These are phyloP conservation scores for Myathropa florea DNA, from an alignment of 2,888 invertebrate species.

Conservation along the genomic window DNA sequence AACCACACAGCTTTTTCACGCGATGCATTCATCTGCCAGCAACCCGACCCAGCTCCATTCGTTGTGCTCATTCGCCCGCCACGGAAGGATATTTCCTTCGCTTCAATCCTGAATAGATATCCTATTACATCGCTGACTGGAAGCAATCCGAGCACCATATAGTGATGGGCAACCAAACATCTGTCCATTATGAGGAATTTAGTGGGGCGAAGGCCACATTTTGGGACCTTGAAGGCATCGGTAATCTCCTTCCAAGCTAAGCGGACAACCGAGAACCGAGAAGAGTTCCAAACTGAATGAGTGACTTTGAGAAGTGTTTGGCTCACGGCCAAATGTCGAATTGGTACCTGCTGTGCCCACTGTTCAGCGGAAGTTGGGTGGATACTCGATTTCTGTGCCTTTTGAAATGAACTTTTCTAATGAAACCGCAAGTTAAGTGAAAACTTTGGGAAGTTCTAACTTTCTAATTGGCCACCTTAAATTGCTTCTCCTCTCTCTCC, in stretches of 20 bases:
- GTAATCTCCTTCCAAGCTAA: not conserved
- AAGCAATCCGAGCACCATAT: slow-evolving; percentile 3
- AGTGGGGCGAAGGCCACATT: not conserved
- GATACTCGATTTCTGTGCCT: not conserved
- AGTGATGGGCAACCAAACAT: not conserved
- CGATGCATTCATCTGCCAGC: not conserved
- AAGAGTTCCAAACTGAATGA: slow-evolving; percentile 6
- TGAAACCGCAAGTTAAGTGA: slow-evolving; percentile 21
- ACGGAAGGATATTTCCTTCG: not conserved
- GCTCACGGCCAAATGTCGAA: slow-evolving; percentile 13
- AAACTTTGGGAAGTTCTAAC: slow-evolving; percentile 20
- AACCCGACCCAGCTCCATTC: too few species aligned
- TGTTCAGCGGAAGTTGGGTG: not conserved
- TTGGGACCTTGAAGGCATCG: not conserved
- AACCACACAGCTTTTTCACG: too few species aligned
- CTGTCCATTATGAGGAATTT: slow-evolving; percentile 1
- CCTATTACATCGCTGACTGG: slow-evolving; percentile 16
- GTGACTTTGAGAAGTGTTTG: not conserved
- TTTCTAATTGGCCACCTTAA: slow-evolving; percentile 30
- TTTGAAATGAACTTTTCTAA: slow-evolving; percentile 6
- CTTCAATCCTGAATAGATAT: slow-evolving; percentile 1
- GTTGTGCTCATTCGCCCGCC: not conserved
- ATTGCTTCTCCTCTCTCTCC: not conserved
- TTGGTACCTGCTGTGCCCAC: not conserved
- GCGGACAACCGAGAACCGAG: not conserved